Evolutionary conservation across 2,888 invertebrate genomes (phyloP).

Genomic region (Drosophila pseudotakahashii): DNA sequence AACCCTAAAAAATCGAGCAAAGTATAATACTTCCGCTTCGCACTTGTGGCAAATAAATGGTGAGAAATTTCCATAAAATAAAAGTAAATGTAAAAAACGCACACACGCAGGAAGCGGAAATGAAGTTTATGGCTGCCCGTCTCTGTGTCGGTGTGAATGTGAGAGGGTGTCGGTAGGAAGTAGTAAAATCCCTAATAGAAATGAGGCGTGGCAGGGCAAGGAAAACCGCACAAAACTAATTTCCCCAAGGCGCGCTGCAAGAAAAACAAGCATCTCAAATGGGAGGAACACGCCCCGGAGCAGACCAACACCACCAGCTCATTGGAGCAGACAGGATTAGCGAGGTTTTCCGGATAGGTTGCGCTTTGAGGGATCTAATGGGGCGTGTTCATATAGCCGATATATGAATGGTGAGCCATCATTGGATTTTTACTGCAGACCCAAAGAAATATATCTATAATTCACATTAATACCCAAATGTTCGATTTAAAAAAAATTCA

Average conservation of each 20-base stretch:
- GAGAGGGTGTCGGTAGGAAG: slow-evolving; percentile 64
- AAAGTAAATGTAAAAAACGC: slow-evolving; percentile 68
- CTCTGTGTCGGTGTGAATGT: slow-evolving; percentile 7
- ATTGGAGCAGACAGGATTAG: slow-evolving; percentile 44
- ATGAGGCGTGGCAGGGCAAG: slow-evolving; percentile 63
- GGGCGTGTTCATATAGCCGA: slow-evolving; percentile 24
- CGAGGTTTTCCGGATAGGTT: slow-evolving; percentile 25
- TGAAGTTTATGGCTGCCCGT: slow-evolving; percentile 36
- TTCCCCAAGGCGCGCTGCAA: slow-evolving; percentile 77
- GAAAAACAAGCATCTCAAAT: slow-evolving; percentile 49
- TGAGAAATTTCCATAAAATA: slow-evolving; percentile 79
- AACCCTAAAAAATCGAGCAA: slow-evolving; percentile 30
- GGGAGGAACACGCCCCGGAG: slow-evolving; percentile 30
- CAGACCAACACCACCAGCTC: slow-evolving; percentile 31
- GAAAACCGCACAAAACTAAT: slow-evolving; percentile 75
- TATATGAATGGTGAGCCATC: slow-evolving; percentile 4
- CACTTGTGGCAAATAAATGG: slow-evolving; percentile 78
- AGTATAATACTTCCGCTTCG: slow-evolving; percentile 61
- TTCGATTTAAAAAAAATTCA: no score
- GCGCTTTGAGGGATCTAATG: slow-evolving; percentile 22
- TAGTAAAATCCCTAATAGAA: slow-evolving; percentile 80
- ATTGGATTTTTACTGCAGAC: not conserved
- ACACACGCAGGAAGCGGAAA: slow-evolving; percentile 38
- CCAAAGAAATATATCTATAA: not conserved
- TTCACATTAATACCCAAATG: no score